Conservation (phyloP, 1,140 invertebrate genomes). For the Coboldia fuscipes region DNA sequence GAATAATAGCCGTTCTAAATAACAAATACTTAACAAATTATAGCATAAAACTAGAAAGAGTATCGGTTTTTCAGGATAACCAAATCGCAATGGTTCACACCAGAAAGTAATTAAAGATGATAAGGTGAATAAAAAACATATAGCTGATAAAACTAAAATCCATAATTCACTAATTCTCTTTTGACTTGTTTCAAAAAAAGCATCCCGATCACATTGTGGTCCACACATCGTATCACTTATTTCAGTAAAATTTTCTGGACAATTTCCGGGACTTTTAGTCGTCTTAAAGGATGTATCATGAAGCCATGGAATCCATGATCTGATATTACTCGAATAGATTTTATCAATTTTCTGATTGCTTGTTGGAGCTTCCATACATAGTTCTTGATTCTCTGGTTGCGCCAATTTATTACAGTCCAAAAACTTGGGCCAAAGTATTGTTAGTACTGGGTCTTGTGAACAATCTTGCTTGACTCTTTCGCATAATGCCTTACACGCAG, state of each 20-base stretch:
- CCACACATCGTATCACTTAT: slow-evolving; percentile 23
- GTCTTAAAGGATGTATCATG: neutral
- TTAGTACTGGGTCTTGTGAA: slow-evolving; percentile 36
- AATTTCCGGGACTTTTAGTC: slow-evolving; percentile 5
- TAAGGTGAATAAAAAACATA: slow-evolving; percentile 65
- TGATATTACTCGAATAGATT: neutral
- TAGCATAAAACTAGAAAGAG: slow-evolving; percentile 75
- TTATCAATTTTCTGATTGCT: slow-evolving; percentile 5
- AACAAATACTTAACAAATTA: slow-evolving; percentile 42
- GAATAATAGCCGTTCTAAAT: slow-evolving; percentile 19
- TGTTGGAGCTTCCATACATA: slow-evolving; percentile 29
- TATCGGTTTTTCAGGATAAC: slow-evolving; percentile 66
- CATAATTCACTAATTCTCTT: slow-evolving; percentile 56
- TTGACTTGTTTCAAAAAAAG: slow-evolving; percentile 45
- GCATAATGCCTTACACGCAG: slow-evolving; percentile 69
- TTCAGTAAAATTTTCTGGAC: slow-evolving; percentile 16
- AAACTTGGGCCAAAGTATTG: slow-evolving; percentile 49
- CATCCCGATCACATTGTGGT: slow-evolving; percentile 45
- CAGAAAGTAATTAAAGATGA: slow-evolving; percentile 77
- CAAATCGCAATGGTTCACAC: slow-evolving; percentile 59
- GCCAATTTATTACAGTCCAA: slow-evolving; percentile 48
- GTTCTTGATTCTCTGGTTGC: slow-evolving; percentile 24
- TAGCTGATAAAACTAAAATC: slow-evolving; percentile 63
- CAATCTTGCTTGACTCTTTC: slow-evolving; percentile 60
- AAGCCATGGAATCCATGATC: slow-evolving; percentile 13